A percentile compares a stretch with the other conserved stretches of the same genome.
phyloP scores from a whole-genome alignment of 2,888 invertebrate species.

The Lacanobia wlatinum region DNA sequence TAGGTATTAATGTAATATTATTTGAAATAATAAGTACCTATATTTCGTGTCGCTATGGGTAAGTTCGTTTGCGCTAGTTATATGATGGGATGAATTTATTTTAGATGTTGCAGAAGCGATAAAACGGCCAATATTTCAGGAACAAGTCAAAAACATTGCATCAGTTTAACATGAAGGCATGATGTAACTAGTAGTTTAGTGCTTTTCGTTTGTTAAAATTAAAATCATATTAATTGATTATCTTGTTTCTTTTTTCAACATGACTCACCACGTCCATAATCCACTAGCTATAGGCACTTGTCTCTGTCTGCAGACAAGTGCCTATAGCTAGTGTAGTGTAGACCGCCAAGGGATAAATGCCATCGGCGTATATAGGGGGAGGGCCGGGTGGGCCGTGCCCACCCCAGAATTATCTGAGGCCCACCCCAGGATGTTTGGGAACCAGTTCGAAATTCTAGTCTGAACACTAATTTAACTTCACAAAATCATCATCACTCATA shows the following conservation, averaged over 20 bases:
- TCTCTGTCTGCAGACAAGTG: too few relatives aligned
- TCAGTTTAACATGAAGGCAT: slow-evolving; percentile 46
- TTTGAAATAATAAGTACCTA: slow-evolving; percentile 54
- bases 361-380: too few relatives aligned
- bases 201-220: slow-evolving; percentile 69
- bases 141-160: slow-evolving; percentile 44
- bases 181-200: slow-evolving; percentile 58
- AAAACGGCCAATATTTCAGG: slow-evolving; percentile 34
- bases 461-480: too few relatives aligned
- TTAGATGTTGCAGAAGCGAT: slow-evolving; percentile 39
- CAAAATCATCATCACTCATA: too few relatives aligned
- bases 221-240: slow-evolving; percentile 60
- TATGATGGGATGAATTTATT: slow-evolving; percentile 40
- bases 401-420: too few relatives aligned
- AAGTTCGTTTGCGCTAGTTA: slow-evolving; percentile 58
- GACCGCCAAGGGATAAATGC: too few relatives aligned
- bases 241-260: slow-evolving; percentile 43
- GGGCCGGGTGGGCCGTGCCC: too few relatives aligned
- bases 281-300: too few relatives aligned
- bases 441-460: too few relatives aligned
- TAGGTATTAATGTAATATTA: slow-evolving; percentile 44
- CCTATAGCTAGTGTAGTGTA: too few relatives aligned
- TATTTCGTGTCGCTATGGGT: slow-evolving; percentile 49
- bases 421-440: too few relatives aligned
- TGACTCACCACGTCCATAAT: not conserved